A percentile compares a stretch with the other conserved stretches of the same genome.
Evolutionary conservation across 30 jellyfish, hydroid and myxozoan species (phyloP).

Genomic region (Clytia hemisphaerica): DNA sequence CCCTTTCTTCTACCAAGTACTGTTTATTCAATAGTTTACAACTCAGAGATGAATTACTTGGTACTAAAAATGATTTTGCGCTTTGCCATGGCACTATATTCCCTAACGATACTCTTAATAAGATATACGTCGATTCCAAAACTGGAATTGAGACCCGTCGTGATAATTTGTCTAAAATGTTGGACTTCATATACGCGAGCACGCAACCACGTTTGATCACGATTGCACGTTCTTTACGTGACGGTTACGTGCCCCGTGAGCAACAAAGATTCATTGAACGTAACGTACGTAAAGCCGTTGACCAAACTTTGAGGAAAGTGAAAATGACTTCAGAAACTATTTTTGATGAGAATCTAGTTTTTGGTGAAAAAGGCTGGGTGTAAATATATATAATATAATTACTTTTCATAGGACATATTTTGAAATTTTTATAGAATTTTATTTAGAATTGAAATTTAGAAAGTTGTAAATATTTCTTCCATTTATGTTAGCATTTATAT

Average conservation of each 20-base stretch:
- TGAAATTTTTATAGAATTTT: too few relatives aligned
- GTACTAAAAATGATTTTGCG: too few relatives aligned
- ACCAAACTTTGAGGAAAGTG: neutral
- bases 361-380: neutral
- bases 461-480: too few relatives aligned
- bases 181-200: neutral
- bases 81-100: neutral
- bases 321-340: neutral
- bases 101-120: slow-evolving; percentile 2
- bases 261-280: neutral
- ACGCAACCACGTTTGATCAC: slow-evolving; percentile 9
- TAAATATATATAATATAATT: too few relatives aligned
- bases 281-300: neutral
- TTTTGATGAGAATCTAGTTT: neutral
- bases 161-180: neutral
- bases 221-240: slow-evolving; percentile 21
- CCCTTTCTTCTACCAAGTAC: neutral
- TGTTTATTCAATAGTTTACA: neutral
- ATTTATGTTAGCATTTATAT: too few relatives aligned
- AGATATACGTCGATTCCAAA: neutral
- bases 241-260: slow-evolving; percentile 18
- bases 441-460: too few relatives aligned
- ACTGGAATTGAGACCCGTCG: neutral
- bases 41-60: too few relatives aligned
- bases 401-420: too few relatives aligned